Evolutionary conservation across 1,140 invertebrate species (phyloP), one percentile per base, ranked within the genome.

Genomic region (Drosophila miranda): DNA sequence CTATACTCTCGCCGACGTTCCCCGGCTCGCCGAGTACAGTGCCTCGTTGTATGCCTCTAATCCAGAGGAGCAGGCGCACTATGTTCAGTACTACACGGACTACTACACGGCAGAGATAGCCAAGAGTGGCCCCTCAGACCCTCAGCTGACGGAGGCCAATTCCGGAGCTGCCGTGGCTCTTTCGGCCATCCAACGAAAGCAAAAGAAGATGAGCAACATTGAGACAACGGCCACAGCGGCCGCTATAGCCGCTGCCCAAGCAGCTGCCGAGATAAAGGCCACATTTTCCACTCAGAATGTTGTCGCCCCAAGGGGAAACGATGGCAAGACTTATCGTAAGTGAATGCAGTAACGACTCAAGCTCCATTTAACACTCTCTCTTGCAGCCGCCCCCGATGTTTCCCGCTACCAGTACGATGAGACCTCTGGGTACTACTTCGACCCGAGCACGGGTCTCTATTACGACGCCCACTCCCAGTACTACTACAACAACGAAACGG

Each of bases 391-490:
- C 43, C 98, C 98, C 19, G 98, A 99, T 94, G 95, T 96, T 1
- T 95, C 95, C 61, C 95, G 95, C 13, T 99, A 98, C 90, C 95
- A 98, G 79, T 99, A 97, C 91, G 98, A 99, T 91, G 97, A 98
- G 90, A 94, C 95, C 0, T 99, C 97, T 13, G 98, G 98, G 0
- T 99, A 98, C 90, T 99, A 99, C 89, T 99, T 98, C 91, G 98
- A 99, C 92, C 94, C 97, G 1, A 92, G 93, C 2, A 99, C 98
- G 9, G 96, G 96, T 3, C 93, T 99, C 4, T 99, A 99, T 91
- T 99, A 99, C 87, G 98, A 99, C 93, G 94, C 97, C 0, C 97
- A 95, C 86, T 97, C 97, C 7, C 97, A 98, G 91, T 98, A 98
- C 90, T 97, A 97, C 90, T 98, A 96, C 90, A 99, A 99, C 91